Evolutionary conservation across 2,113 vertebrate genomes (phyloP).

Genomic region (Ophiodon elongatus): DNA sequence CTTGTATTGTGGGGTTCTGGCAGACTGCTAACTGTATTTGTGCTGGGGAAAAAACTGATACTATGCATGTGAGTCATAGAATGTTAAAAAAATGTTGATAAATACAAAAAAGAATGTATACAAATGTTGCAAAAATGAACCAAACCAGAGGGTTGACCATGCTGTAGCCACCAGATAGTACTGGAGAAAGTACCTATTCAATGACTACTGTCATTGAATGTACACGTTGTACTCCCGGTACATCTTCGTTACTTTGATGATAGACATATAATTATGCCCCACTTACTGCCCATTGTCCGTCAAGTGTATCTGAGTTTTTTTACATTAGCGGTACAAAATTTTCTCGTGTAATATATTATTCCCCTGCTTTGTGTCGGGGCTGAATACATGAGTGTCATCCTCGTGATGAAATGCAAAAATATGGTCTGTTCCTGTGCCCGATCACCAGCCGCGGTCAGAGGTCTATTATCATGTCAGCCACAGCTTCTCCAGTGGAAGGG

Average conservation of each 20-base stretch:
- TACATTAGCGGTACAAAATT: not conserved
- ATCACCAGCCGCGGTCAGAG: constrained; percentile 39
- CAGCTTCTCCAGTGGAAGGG: constrained; percentile 39
- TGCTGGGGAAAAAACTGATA: not conserved
- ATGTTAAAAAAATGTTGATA: not conserved
- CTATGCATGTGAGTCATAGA: not conserved
- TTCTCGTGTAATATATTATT: not conserved
- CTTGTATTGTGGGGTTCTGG: not conserved
- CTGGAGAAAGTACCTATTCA: no score
- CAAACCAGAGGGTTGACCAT: not conserved
- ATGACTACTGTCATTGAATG: not conserved
- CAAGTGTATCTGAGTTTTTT: not conserved
- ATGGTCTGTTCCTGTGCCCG: constrained; percentile 20
- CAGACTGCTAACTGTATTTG: not conserved
- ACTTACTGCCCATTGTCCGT: not conserved
- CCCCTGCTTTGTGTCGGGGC: constrained; percentile 12
- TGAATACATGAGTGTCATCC: constrained; percentile 25
- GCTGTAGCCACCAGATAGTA: not conserved
- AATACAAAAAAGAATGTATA: not conserved
- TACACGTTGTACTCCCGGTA: not conserved
- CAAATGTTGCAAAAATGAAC: not conserved
- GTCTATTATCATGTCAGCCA: constrained; percentile 68
- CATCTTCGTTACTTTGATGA: not conserved
- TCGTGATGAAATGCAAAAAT: constrained; percentile 48
- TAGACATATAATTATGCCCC: not conserved